Base-by-base conservation (phyloP, 2,113 vertebrate genomes). In the Elephantulus edwardii region DNA sequence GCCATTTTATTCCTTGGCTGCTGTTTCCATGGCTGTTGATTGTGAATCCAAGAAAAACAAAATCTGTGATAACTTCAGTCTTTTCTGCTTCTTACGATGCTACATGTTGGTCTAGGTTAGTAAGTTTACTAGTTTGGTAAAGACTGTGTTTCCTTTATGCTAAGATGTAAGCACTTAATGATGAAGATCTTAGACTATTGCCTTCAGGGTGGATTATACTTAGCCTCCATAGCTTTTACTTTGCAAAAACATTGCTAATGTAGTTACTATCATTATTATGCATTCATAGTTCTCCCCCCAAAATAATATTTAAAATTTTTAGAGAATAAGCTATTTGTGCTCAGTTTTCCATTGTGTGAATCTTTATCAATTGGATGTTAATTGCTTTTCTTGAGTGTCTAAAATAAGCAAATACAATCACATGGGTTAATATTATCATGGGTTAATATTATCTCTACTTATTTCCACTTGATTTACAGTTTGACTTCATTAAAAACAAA, bases 321-420 rank as follows among this genome's bases (percentile, higher is more conserved):
- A 10, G 84, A 81, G 84, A 70, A 28, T 26, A 85, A 81, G 19
- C 28, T 52, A 6, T 81, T 88, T 54, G 6, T 46, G 42, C 74
- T 90, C 87, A 68, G 28, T n/a, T 68, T 84, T n/a, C 19, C 19
- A 40, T 42, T 74, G 9, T 22, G 30, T 13, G 24, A 81, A 26
- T 60, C 8, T 44, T 4, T 68, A 42, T 82, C 83, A 70, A 62
- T 33, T 87, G 7, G 28, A 58, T 71, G 6, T 64, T n/a, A 83
- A 42, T 48, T 56, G 33, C 79, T 16, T 76, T 89, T 91, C 24
- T 88, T 56, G 4, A 86, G 28, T 82, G 52, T 88, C 74, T 66
- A 86, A 90, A 82, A 42, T 48, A 80, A n/a, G 50, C 24, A 86
- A 2, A 70, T 70, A 52, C 42, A 28, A 72, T 91, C 90, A 48